These are phyloP conservation scores for Hirundichthys speculiger DNA, from an alignment of 2,113 vertebrate genomes.

Conservation along the genomic window DNA sequence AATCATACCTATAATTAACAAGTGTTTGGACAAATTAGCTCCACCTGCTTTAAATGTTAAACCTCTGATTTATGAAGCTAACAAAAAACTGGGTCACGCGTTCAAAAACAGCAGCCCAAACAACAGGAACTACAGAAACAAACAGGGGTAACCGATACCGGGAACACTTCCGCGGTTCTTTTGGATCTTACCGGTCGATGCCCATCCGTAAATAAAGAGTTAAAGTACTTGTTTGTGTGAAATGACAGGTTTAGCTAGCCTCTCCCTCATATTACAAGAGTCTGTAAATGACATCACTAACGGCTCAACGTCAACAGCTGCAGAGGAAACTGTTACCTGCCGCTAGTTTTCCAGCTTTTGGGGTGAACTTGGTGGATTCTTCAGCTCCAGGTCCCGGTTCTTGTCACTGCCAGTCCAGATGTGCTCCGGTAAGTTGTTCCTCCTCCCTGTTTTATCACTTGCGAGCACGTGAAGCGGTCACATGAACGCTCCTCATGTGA, in stretches of 20 bases:
- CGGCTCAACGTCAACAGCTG: background rate
- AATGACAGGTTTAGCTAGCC: background rate
- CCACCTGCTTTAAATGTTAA: too few species aligned
- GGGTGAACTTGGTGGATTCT: background rate
- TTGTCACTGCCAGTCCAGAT: too few species aligned
- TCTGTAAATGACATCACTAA: background rate
- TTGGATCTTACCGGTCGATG: background rate
- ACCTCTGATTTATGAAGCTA: too few species aligned
- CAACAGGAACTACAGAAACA: too few species aligned
- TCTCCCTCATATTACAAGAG: slow-evolving; percentile 1
- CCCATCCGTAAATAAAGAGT: background rate
- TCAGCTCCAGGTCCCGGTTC: slow-evolving; percentile 1
- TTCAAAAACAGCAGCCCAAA: too few species aligned
- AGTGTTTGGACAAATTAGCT: too few species aligned
- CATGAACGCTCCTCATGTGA: slow-evolving; percentile 64
- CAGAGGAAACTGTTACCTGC: slow-evolving; percentile 26
- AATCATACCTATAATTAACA: too few species aligned
- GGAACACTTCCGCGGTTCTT: background rate
- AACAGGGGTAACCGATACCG: too few species aligned
- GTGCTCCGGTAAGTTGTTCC: too few species aligned
- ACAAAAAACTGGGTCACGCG: too few species aligned
- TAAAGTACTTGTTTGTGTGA: background rate
- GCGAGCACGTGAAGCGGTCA: slow-evolving; percentile 62
- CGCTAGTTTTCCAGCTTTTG: background rate
- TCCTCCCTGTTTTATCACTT: background rate